These are phyloP conservation scores for Ichneumoninae sp. DNA, from an alignment of 2,888 invertebrate species.

Conservation along the genomic window DNA sequence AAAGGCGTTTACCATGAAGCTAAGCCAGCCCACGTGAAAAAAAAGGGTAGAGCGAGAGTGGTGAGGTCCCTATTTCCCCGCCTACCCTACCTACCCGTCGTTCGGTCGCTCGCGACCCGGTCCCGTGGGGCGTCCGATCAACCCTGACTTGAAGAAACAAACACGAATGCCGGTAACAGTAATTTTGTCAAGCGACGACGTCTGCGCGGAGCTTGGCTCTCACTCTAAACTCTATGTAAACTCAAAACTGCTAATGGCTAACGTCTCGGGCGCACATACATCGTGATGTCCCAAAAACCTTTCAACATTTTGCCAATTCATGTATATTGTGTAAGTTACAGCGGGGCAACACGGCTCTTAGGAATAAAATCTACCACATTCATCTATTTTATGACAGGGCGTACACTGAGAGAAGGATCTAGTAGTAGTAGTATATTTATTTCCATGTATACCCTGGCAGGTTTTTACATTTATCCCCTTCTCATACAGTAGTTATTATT, in stretches of 20 bases:
- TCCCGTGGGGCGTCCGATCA: slow-evolving; percentile 31
- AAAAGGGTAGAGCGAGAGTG: background rate
- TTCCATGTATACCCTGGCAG: too few species aligned
- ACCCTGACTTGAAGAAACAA: slow-evolving; percentile 68
- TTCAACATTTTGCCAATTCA: background rate
- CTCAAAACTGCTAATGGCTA: slow-evolving; percentile 10
- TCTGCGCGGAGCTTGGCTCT: slow-evolving; percentile 6
- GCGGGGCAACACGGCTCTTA: too few species aligned
- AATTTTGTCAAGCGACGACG: slow-evolving; percentile 4
- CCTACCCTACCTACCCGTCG: background rate
- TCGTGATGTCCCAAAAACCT: background rate
- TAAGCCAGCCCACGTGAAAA: background rate
- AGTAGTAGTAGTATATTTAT: too few species aligned
- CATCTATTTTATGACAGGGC: too few species aligned
- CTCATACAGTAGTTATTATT: too few species aligned
- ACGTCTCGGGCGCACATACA: background rate
- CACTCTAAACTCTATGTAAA: slow-evolving; percentile 27
- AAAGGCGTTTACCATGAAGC: background rate
- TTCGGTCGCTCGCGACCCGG: background rate
- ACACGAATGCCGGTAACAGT: slow-evolving; percentile 48
- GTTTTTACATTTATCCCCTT: too few species aligned
- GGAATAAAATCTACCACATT: too few species aligned
- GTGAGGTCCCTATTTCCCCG: background rate
- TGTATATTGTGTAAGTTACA: too few species aligned
- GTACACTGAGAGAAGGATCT: too few species aligned